Base-by-base conservation (phyloP, 2,888 invertebrate species). In the Alloplasta piceator region DNA sequence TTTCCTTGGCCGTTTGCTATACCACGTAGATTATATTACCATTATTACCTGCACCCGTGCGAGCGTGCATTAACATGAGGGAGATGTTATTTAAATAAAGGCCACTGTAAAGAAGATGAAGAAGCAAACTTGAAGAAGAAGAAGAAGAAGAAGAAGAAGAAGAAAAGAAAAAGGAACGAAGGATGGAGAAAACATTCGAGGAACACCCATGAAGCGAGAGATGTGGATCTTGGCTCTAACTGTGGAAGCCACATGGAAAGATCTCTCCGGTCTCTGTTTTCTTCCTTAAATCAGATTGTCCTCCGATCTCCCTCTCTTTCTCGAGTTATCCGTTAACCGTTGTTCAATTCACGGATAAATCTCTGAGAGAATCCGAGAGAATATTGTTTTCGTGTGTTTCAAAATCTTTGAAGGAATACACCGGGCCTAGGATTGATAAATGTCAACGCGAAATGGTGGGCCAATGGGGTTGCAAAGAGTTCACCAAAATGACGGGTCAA, bases 1-100 rank as follows among this genome's bases (percentile, higher is more conserved):
- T 90, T 90, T 88, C 87, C 84, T 84, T 78, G 83, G 83, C 26
- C 60, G 26, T 72, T 66, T 84, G 82, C 86, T 85, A 80, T 64
- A 48, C 46, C 86, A 84, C 82, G 87, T 76, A 84, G 86, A 86
- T 88, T 89, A 67, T 78, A 87, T 88, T 86, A 85, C 84, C 86
- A 86, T 87, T 87, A 89, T 88, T 88, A 86, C 85, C 52, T 60
- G 60, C 66, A 63, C 60, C 66, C 78, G 71, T 52, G 63, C 63
- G 60, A 67, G 67, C 85, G 82, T 60, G 72, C 66, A 88, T 88
- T 88, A 86, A 86, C 87, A 85, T 86, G 86, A 85, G 83, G 85
- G 82, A 83, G 86, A 86, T 85, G 85, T 85, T 86, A 85, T 84
- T 87, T 85, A 85, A 87, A 88, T 86, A 85, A 87, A 86, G 12